Base-by-base conservation (phyloP, 2,797 vertebrate species). In the Pelochelys cantorii region DNA sequence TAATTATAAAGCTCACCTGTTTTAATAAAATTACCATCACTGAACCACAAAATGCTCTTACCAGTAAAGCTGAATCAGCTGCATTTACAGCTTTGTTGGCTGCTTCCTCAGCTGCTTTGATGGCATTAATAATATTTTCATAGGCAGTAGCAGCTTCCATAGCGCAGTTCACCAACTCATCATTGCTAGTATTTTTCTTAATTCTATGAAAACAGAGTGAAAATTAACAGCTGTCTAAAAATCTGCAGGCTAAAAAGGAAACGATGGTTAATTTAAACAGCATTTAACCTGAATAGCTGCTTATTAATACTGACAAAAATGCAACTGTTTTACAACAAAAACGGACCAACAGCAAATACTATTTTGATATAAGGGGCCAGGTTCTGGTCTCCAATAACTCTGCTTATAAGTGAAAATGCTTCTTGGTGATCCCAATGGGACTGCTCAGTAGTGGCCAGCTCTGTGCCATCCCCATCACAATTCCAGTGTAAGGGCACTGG, bases 141-240 rank as follows among this genome's bases (percentile, higher is more conserved):
- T 99, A 99, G 82, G 98, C 98, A 1, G 98, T 98, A 25, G 99
- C 98, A 12, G 99, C 99, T 3, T 99, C 98, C 92, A 99, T 98
- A 17, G 99, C 99, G 1, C 98, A 97, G 37, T 98, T 98, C 15
- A 99, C 98, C 68, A 99, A 97, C 5, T 98, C 90, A 0, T 98
- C 98, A 31, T 97, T 98, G 48, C 98, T 99, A 74, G 98, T 96
- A 17, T 98, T 98, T 94, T 97, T 98, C 96, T 99, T 98, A 82
- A 98, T 97, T 65, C 99, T 99, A 96, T 86, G 59, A 62, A 79
- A 88, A 86, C 4, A 87, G 53, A 9, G 34, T 29, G 42, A 55
- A 83, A 90, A 94, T 87, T 95, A 52, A 23, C 89, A 83, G 37
- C n/a, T 85, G 79, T 54, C 85, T 60, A 77, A 91, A 81, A 87